Evolutionary conservation across 1,140 invertebrate species (phyloP).

Genomic region (Trichoplusia ni): DNA sequence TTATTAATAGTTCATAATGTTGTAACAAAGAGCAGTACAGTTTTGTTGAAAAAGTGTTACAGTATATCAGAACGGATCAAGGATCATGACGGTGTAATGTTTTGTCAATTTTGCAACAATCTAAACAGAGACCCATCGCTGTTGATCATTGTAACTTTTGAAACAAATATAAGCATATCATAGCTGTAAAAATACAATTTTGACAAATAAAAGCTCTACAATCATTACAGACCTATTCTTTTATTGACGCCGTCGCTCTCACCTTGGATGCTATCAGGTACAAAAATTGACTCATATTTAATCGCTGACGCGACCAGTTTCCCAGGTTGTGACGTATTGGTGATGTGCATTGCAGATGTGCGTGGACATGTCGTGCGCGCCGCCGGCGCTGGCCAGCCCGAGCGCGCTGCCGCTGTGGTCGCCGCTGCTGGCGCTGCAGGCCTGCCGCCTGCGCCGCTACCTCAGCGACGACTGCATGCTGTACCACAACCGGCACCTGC

Average conservation of each 20-base stretch:
- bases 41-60: conserved; percentile 75
- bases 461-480: conserved; percentile 73
- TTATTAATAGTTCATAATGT: conserved; percentile 78
- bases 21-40: conserved; percentile 73
- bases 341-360: conserved; percentile 64
- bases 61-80: conserved; percentile 67
- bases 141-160: conserved; percentile 84
- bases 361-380: conserved; percentile 69
- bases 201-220: conserved; percentile 87
- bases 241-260: conserved; percentile 43
- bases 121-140: conserved; percentile 65
- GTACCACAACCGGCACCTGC: conserved; percentile 68
- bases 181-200: conserved; percentile 90
- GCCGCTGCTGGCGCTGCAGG: conserved; percentile 76
- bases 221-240: conserved; percentile 76
- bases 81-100: conserved; percentile 67
- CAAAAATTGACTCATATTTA: conserved; percentile 27
- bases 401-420: conserved; percentile 82
- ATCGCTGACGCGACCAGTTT: not conserved
- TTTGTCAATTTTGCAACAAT: conserved; percentile 78
- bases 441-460: conserved; percentile 79
- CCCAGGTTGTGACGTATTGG: not conserved
- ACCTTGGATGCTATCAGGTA: conserved; percentile 39
- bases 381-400: conserved; percentile 79
- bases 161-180: conserved; percentile 92